Evolutionary conservation across 2,113 vertebrate genomes (phyloP), one percentile per base, ranked within the genome.

Genomic region (Lepidothrix coronata): DNA sequence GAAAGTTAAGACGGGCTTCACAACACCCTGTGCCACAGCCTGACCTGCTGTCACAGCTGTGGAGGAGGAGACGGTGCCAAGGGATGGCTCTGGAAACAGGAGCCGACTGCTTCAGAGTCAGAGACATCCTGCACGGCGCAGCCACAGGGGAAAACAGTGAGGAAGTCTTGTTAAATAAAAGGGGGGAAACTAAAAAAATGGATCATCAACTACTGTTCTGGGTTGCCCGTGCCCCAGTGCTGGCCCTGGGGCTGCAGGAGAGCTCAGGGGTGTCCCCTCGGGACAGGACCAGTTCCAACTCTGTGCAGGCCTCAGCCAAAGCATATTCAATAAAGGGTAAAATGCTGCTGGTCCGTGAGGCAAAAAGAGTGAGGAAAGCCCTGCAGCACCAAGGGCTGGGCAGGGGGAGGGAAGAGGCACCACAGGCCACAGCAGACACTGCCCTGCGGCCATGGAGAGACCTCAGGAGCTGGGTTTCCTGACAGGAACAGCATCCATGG

Each of bases 141-240:
- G 6, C 8, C 48, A 48, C 4, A 25, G 67, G 7, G 33, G 4
- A 75, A 44, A 85, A 41, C n/a, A 28, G 11, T 1, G 11, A 16
- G 37, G 6, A 79, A 72, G 21, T 20, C 6, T 25, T 22, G 2
- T 25, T 82, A 12, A 35, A 33, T 35, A 48, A 57, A 74, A 24
- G 41, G 46, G 52, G 5, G 5, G 12, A 37, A 25, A 1, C 39
- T 39, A 1, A 3, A 3, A 4, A 24, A 63, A 87, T 2, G 2
- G 8, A n/a, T 30, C 9, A 30, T 22, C 13, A 37, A 0, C 6
- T 57, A 43, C 20, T 43, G 41, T 17, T 6, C 43, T 5, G 35
- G 15, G 24, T 22, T 55, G n/a, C 6, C 24, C 0, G 0, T 9
- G 27, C 3, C 4, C 30, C 23, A 6, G 11, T 5, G 35, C 46